A percentile compares a stretch with the other conserved stretches of the same genome.
Conservation (phyloP, 2,888 invertebrate genomes). For the Agapetus fuscipes region DNA sequence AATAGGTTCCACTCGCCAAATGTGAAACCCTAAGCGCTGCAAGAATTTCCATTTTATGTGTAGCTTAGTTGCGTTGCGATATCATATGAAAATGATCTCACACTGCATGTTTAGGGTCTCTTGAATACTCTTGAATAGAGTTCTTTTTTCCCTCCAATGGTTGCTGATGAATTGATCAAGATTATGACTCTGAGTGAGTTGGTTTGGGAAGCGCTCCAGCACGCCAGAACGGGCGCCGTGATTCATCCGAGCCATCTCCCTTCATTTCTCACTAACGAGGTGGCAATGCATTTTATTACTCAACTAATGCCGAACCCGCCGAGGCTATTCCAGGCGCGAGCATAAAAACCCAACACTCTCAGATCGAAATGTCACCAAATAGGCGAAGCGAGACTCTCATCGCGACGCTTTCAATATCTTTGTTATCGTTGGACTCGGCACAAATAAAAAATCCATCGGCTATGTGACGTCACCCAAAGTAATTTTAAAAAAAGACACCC, state of each 20-base stretch:
- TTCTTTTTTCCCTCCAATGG: not conserved
- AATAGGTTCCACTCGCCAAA: no score
- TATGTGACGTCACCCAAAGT: no score
- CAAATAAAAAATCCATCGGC: no score
- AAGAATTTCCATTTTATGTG: no score
- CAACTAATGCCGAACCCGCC: not conserved
- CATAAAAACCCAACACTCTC: conserved; percentile 3
- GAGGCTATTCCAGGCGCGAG: conserved; percentile 1
- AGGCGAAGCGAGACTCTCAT: not conserved
- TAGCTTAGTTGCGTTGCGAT: no score
- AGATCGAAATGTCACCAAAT: not conserved
- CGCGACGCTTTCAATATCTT: not conserved
- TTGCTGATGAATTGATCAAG: no score
- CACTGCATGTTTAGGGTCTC: no score
- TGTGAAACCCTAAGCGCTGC: no score
- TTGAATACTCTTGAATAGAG: not conserved
- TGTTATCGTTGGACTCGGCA: no score
- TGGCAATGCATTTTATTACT: conserved; percentile 20
- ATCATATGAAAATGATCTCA: no score
- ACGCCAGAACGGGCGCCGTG: conserved; percentile 11
- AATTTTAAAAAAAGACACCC: no score
- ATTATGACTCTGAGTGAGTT: no score
- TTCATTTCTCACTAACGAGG: conserved; percentile 19
- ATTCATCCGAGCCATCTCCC: conserved; percentile 20
- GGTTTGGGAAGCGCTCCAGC: not conserved